A percentile compares a stretch with the other conserved stretches of the same genome.
phyloP scores from a whole-genome alignment of 2,888 invertebrate species.

The Ichneumoninae sp. region DNA sequence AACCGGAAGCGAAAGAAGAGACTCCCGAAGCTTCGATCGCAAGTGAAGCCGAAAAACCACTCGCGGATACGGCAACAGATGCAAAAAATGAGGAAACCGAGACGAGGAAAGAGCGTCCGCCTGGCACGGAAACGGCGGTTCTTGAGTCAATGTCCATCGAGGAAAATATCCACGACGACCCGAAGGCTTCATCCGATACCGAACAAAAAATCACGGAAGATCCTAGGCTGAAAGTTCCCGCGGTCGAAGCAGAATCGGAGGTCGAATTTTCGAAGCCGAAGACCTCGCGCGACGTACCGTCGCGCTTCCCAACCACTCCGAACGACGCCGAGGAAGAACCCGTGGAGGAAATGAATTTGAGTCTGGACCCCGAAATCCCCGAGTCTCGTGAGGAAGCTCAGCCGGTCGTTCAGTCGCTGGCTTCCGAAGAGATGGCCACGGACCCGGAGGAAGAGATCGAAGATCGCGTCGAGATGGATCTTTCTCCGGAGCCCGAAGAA shows the following conservation, averaged over 20 bases:
- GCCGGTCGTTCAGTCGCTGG: not conserved
- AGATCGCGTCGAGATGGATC: constrained; percentile 59
- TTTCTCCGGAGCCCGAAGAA: constrained; percentile 68
- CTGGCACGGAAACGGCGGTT: not conserved
- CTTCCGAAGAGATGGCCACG: constrained; percentile 1
- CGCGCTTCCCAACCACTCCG: not conserved
- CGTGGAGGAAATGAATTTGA: constrained; percentile 43
- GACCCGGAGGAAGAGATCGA: constrained; percentile 51
- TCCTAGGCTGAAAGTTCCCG: not conserved
- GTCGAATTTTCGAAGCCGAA: constrained; percentile 22
- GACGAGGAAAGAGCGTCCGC: not conserved
- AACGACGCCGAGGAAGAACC: constrained; percentile 50
- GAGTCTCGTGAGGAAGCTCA: constrained; percentile 9
- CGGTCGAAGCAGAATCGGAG: constrained; percentile 4
- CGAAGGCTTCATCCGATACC: not conserved
- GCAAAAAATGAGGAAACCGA: not conserved
- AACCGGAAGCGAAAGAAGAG: constrained; percentile 4
- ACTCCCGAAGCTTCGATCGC: not conserved
- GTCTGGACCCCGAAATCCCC: constrained; percentile 28
- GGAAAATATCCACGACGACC: not conserved
- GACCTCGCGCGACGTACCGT: not conserved
- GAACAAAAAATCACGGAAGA: not conserved
- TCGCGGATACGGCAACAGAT: not conserved
- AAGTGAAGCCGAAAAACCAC: not conserved
- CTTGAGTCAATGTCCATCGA: not conserved